Evolutionary conservation across 2,797 vertebrate genomes (phyloP).

Genomic region (Pristis pectinata): DNA sequence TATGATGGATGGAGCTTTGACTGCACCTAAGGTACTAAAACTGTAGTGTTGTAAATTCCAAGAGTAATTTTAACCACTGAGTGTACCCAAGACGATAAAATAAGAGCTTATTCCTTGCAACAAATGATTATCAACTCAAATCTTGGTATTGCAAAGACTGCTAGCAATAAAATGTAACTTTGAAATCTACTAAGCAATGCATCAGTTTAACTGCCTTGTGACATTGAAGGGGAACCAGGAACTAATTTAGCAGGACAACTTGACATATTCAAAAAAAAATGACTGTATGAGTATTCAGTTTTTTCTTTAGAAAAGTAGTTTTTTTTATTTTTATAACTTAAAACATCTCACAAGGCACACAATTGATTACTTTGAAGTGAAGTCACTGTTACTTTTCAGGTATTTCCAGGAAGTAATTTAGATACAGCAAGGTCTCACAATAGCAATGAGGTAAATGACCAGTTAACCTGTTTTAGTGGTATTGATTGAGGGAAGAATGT

Average conservation of each 20-base stretch:
- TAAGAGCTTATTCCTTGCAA: neutral
- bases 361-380: neutral
- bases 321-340: neutral
- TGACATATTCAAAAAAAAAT: neutral
- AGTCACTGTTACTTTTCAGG: neutral
- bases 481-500: neutral
- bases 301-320: neutral
- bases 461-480: neutral
- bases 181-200: neutral
- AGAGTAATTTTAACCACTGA: neutral
- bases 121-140: constrained; percentile 8
- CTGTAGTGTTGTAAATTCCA: neutral
- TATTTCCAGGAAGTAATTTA: neutral
- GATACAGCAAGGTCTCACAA: neutral
- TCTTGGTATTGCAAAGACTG: neutral
- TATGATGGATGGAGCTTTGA: neutral
- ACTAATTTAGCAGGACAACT: neutral
- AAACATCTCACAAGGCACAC: neutral
- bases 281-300: neutral
- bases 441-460: neutral
- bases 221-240: neutral
- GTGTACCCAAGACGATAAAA: neutral
- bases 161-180: neutral
- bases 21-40: neutral
- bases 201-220: neutral